These are phyloP conservation scores for Hemicordylus capensis DNA, from an alignment of 2,113 vertebrate genomes.

Conservation along the genomic window DNA sequence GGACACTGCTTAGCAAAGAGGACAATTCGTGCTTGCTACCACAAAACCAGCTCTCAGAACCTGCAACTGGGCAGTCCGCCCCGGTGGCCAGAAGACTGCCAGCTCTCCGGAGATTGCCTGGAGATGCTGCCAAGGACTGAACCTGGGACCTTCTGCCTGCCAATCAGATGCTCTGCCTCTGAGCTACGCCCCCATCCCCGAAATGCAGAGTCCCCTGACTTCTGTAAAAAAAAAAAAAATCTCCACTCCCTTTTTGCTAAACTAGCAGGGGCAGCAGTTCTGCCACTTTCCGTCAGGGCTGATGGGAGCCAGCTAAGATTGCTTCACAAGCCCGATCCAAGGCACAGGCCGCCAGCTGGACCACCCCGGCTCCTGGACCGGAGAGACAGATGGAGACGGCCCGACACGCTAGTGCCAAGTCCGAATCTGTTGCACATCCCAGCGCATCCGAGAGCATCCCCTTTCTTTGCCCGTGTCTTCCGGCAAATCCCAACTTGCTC, in stretches of 20 bases:
- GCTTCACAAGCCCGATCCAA: background rate
- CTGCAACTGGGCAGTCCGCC: background rate
- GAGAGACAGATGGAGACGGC: background rate
- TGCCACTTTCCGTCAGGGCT: background rate
- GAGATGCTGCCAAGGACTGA: too few species aligned
- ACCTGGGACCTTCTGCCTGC: too few species aligned
- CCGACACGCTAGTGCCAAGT: background rate
- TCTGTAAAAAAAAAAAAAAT: background rate
- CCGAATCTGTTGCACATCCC: background rate
- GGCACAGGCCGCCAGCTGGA: background rate
- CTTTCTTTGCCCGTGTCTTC: background rate
- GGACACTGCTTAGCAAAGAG: too few species aligned
- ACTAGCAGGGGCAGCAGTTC: background rate
- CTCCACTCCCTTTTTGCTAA: background rate
- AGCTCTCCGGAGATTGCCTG: too few species aligned
- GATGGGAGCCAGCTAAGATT: background rate
- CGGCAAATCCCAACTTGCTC: background rate
- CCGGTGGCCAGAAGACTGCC: too few species aligned
- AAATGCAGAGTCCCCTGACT: background rate
- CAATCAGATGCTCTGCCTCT: too few species aligned
- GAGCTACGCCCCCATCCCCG: too few species aligned
- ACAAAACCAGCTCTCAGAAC: background rate
- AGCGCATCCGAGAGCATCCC: too few species aligned
- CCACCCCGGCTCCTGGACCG: background rate
- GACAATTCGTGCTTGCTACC: too few species aligned